Base-by-base conservation (phyloP, 2,113 vertebrate genomes). In the Acanthisitta chloris region DNA sequence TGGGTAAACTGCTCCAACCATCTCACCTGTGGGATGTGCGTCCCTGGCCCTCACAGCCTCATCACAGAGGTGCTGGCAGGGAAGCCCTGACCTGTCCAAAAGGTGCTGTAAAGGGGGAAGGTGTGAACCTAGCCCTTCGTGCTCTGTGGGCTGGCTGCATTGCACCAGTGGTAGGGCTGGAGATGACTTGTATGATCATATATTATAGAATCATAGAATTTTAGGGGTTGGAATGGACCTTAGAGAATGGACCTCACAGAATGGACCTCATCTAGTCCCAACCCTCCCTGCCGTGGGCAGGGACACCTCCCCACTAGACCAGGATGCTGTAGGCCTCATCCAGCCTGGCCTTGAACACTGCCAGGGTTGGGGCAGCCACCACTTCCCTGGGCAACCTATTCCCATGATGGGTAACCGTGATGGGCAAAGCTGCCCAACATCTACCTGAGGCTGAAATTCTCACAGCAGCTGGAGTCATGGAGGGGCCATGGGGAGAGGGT, bases 111-210 rank as follows among this genome's bases (percentile, higher is more conserved):
- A 17, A 74, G 61, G 76, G 45, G 38, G 24, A 21, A 58, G 36
- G 46, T 71, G 28, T 10, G 48, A 79, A 79, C n/a, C n/a, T 48
- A 77, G 18, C 24, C 29, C 12, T 9, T 34, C 38, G 1, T 7
- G 18, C 51, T 26, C 72, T 24, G 26, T 7, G 55, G 11, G 4
- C 54, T 67, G 67, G 12, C 9, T 73, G 31, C 17, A 9, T 29
- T 9, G 49, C 33, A 18, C 55, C 5, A 14, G 28, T 9, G 42
- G 11, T 11, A 3, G 3, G 20, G 34, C 38, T 71, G 85, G 48
- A 81, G 73, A 15, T 0, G 4, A 17, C 20, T 5, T 1, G n/a
- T n/a, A 18, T 0, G 4, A n/a, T n/a, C n/a, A n/a, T n/a, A n/a
- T n/a, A n/a, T n/a, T n/a, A n/a, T n/a, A n/a, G n/a, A n/a, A n/a